Conservation (phyloP, 1,140 invertebrate genomes). For the Meteorus sp. region DNA sequence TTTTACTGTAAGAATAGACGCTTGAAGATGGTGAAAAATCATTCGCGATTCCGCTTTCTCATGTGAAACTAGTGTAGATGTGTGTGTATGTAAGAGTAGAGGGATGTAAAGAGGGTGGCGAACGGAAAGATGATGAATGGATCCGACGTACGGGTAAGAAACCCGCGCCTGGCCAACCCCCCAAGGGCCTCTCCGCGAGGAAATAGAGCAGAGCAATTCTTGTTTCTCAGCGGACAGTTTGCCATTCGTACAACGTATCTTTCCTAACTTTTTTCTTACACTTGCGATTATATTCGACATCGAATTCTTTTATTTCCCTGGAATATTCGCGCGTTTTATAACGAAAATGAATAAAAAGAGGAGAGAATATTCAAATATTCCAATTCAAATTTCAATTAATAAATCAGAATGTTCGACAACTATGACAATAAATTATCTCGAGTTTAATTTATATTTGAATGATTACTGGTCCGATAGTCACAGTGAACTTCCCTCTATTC, state of each 20-base stretch:
- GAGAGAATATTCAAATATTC: too few relatives aligned
- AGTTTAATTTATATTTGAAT: too few relatives aligned
- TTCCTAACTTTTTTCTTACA: neutral
- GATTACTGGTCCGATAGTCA: too few relatives aligned
- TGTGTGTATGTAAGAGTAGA: neutral
- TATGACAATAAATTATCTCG: too few relatives aligned
- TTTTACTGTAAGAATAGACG: conserved; percentile 10
- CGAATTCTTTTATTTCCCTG: too few relatives aligned
- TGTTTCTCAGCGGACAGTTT: conserved; percentile 19
- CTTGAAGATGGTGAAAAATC: conserved; percentile 15
- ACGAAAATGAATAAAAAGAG: too few relatives aligned
- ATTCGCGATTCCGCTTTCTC: conserved; percentile 20
- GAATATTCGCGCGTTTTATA: too few relatives aligned
- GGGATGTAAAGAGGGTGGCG: neutral
- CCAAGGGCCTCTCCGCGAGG: conserved; percentile 4
- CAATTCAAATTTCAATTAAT: too few relatives aligned
- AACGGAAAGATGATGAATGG: conserved; percentile 26
- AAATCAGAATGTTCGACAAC: too few relatives aligned
- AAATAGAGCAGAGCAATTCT: conserved; percentile 23
- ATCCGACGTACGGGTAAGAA: conserved; percentile 23
- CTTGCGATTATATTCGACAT: neutral
- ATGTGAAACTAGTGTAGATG: too few relatives aligned
- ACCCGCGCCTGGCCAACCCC: too few relatives aligned
- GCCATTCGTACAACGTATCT: neutral
- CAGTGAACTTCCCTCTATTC: too few relatives aligned